Base-by-base conservation (phyloP, 53 echinoderm and acorn worm species). In the Holothuria leucospilota region DNA sequence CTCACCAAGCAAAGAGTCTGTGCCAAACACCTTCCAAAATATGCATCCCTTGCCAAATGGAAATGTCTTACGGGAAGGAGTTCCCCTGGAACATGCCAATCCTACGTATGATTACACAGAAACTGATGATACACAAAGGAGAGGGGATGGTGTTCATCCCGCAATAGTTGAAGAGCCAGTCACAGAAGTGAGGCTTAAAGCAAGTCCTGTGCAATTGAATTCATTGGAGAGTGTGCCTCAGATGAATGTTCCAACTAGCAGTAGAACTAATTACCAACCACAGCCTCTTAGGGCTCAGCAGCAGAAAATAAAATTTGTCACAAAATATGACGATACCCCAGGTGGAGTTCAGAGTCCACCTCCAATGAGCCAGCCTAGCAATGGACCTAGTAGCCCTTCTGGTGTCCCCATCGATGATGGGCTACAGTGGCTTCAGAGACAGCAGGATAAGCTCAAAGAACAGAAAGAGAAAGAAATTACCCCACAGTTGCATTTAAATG, bases 401-500 rank as follows among this genome's bases (percentile, higher is more conserved):
- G 56, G 56, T 56, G 18, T 15, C 56, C 18, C 56, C 18, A 56
- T 15, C 0, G 90, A 91, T 46, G 93, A 92, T 69, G 91, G 95
- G 23, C 65, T 93, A 72, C 86, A 86, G 38, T 99, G 99, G 99
- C 89, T 99, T 15, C 91, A 91, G 74, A 92, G 82, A 82, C 99
- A 99, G 84, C 99, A 99, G 80, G 87, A 92, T 63, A 99, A 92
- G 58, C 84, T 95, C 15, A 88, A 90, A 58, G 95, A 93, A 86
- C 93, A 92, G 59, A 85, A 90, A 29, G 89, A 90, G 30, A 85
- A 90, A 52, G 96, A 94, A 60, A 78, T 9, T 49, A 77, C 75
- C 72, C 92, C 59, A 85, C 83, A 71, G 71, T 80, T 52, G 10
- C 29, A 23, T 29, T 28, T 25, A 68, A 84, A 72, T 27, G 53